Conservation (phyloP, 2,113 vertebrate species). For the Felis chaus region DNA sequence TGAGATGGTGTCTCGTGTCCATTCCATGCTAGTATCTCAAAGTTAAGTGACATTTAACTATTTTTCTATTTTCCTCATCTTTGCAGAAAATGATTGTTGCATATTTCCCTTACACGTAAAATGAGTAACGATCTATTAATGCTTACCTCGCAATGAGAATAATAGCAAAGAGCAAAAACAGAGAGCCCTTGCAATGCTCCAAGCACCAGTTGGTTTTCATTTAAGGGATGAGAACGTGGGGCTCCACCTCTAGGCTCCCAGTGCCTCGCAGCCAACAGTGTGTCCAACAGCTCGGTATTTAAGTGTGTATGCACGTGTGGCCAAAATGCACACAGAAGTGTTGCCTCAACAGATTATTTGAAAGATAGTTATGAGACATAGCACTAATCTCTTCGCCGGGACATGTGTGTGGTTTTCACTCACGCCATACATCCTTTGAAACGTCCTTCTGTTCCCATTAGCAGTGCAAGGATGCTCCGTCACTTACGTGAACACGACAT, state of each 20-base stretch:
- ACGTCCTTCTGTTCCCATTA: accelerated
- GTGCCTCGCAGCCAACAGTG: accelerated
- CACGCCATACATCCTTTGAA: background rate
- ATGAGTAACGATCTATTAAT: background rate
- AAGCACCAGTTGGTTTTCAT: accelerated
- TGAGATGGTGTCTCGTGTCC: accelerated
- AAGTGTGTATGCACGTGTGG: accelerated
- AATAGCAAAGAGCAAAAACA: accelerated
- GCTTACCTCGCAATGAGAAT: background rate
- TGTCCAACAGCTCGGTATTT: accelerated
- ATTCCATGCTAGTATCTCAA: background rate
- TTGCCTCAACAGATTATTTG: background rate
- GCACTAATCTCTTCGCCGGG: background rate
- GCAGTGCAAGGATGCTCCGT: background rate
- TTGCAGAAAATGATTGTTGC: background rate
- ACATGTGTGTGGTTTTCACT: background rate
- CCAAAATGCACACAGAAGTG: background rate
- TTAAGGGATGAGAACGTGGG: accelerated
- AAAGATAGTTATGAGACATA: background rate
- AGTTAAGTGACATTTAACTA: background rate
- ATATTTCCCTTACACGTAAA: background rate
- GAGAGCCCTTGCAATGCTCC: accelerated
- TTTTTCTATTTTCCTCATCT: background rate
- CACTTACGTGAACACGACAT: accelerated
- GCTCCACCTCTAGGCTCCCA: accelerated